Base-by-base conservation (phyloP, 2,113 vertebrate genomes). In the Phalacrocorax brasilianus region DNA sequence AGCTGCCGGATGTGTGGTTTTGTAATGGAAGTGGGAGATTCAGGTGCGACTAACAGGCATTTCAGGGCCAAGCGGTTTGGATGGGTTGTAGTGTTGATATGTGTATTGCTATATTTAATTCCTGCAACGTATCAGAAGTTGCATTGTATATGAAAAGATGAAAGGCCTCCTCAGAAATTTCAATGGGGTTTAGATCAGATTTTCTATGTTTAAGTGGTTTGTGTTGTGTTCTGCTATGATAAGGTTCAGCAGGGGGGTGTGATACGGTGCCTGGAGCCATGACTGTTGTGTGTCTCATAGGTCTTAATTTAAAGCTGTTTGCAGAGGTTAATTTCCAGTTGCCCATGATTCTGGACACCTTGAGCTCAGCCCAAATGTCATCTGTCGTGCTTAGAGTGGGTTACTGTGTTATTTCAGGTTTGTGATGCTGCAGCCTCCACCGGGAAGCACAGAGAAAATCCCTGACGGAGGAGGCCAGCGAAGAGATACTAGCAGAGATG, bases 241-340 rank as follows among this genome's bases (percentile, higher is more conserved):
- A 58, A 88, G 53, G 40, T 88, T 94, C 71, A 72, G 27, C 32
- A 56, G 14, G 27, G 21, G 24, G 5, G 1, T 71, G 23, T 82
- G 47, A 78, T 85, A 58, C 87, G 80, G 28, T 75, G 61, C 91
- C 62, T 67, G 67, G 28, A 95, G 81, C 89, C 63, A 53, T 42
- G 32, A 35, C 50, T 67, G 26, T 30, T 82, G 19, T 40, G 44
- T 78, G 35, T 79, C 70, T 89, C 55, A 11, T 52, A 62, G 71
- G 11, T 95, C 55, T 95, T 93, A 62, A 77, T 93, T 88, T 71
- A 80, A 70, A 94, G 21, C 63, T 0, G 0, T 73, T 96, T 95
- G 58, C 62, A 91, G 89, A 85, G 50, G 70, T 92, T 94, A 76
- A 84, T 91, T 95, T 92, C 77, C 67, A 77, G 59, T 85, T 77